phyloP scores from a whole-genome alignment of 2,113 vertebrate species.

The Tricholaema leucomelas region DNA sequence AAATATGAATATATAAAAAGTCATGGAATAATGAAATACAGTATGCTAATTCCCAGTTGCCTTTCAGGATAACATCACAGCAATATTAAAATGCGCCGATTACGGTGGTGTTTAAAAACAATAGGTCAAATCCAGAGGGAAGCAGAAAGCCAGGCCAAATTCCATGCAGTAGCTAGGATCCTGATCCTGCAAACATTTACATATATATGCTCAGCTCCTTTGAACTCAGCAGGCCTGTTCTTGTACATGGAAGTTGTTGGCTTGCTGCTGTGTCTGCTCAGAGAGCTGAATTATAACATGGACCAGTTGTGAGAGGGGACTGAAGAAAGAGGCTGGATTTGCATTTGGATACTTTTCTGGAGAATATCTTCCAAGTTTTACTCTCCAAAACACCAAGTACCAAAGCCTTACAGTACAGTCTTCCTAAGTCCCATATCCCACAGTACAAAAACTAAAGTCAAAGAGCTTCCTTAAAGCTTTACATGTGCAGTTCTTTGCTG shows the following conservation, averaged over 20 bases:
- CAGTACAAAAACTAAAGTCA: neutral
- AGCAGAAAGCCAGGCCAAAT: conserved; percentile 27
- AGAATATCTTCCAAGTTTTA: neutral
- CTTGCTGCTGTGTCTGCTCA: neutral
- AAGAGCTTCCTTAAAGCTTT: neutral
- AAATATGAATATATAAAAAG: conserved; percentile 64
- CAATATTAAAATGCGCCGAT: conserved; percentile 25
- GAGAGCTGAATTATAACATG: neutral
- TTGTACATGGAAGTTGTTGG: neutral
- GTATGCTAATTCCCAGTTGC: conserved; percentile 48
- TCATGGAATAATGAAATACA: conserved; percentile 61
- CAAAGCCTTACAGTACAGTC: neutral
- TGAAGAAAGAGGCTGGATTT: neutral
- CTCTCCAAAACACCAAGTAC: neutral
- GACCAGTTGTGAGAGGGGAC: neutral
- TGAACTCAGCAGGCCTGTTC: conserved; percentile 29
- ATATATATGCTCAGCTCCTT: neutral
- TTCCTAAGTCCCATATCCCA: neutral
- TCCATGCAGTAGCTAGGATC: neutral
- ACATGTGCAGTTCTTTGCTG: neutral
- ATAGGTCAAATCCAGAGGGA: conserved; percentile 24
- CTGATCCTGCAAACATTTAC: conserved; percentile 3
- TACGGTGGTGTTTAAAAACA: conserved; percentile 51
- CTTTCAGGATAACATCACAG: conserved; percentile 56
- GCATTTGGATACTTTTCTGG: neutral